Evolutionary conservation across 2,113 vertebrate species (phyloP), one percentile per base, ranked within the genome.

Genomic region (Tragelaphus scriptus): DNA sequence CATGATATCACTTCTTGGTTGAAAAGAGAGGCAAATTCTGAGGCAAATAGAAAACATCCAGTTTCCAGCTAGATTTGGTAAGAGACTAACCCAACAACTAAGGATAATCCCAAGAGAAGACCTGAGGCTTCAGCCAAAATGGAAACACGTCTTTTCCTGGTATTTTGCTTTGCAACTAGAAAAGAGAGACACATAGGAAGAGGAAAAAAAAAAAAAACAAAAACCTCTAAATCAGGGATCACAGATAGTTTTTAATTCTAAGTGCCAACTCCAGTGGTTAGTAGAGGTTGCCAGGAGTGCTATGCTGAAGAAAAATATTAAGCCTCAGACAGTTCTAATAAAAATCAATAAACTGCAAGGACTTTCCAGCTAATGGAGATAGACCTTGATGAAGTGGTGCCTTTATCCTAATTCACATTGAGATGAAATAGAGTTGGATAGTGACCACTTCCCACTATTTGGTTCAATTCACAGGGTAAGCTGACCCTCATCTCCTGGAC

Each of bases 91-190:
- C 85, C 44, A 61, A 80, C 3, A 51, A 19, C 55, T 55, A 6
- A 92, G 51, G 10, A 9, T 30, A 30, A 86, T 47, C 51, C 36
- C 11, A 94, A 14, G 30, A n/a, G 32, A 89, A 89, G 49, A 15
- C 30, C 44, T 55, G 30, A 23, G 56, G 61, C 75, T 40, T 84
- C 61, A 88, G 61, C 53, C 53, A 88, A 94, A 91, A 65, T 17
- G 40, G 32, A 92, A 88, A 7, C n/a, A 92, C 32, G 49, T 17
- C 56, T 94, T 65, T 79, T 77, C 47, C 17, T 79, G 59, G 61
- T 56, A n/a, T 81, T 94, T 94, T 94, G 59, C 92, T 97, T 97
- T 94, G 21, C 58, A 96, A 80, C 79, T 17, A 96, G n/a, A 55
- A 77, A 90, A 90, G 32, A 84, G 63, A 92, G 28, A 85, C 4